Conservation (phyloP, 2,113 vertebrate species). For the Pollachius pollachius region DNA sequence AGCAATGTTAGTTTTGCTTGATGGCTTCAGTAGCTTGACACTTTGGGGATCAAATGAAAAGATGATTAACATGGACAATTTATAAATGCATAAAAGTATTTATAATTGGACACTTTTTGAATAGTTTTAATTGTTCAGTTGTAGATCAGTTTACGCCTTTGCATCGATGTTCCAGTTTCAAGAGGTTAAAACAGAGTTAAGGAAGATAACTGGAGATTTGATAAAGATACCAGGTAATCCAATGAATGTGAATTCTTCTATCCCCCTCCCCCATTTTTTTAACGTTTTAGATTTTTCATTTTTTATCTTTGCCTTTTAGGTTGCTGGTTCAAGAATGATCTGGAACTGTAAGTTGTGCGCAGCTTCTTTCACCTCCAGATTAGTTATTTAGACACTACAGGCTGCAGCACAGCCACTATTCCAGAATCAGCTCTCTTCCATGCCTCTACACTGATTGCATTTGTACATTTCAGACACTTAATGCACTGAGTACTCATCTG, state of each 20-base stretch:
- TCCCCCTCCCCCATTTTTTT: neutral
- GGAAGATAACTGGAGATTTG: too few species aligned
- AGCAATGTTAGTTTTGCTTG: neutral
- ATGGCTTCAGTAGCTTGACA: too few species aligned
- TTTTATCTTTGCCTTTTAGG: neutral
- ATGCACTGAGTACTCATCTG: constrained; percentile 17
- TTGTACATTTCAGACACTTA: constrained; percentile 26
- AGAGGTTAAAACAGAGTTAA: too few species aligned
- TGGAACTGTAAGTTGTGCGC: neutral
- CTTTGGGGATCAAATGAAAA: too few species aligned
- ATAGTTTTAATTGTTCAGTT: too few species aligned
- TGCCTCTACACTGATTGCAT: constrained; percentile 21
- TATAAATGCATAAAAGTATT: too few species aligned
- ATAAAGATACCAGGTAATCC: too few species aligned
- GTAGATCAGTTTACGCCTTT: too few species aligned
- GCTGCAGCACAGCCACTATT: constrained; percentile 1
- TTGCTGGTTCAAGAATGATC: neutral
- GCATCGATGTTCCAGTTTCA: too few species aligned
- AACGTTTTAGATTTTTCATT: neutral
- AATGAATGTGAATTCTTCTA: too few species aligned
- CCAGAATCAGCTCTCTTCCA: constrained; percentile 4
- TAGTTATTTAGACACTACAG: neutral
- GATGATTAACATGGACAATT: too few species aligned
- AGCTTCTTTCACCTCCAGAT: neutral
- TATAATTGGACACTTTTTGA: too few species aligned